Conservation (phyloP, 2,888 invertebrate genomes). For the Bombylius discolor region DNA sequence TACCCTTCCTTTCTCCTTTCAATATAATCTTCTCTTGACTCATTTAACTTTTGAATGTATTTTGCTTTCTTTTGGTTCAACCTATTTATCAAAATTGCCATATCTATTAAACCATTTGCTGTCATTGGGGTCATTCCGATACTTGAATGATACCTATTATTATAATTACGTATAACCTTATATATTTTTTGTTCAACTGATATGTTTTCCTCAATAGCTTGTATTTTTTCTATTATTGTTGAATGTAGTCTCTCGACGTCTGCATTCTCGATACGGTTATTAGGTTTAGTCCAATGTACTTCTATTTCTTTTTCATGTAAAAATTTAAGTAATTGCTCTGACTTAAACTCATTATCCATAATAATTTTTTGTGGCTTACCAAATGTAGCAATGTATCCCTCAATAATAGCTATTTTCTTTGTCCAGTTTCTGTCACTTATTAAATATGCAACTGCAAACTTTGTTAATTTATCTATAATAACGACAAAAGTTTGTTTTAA, state of each 20-base stretch:
- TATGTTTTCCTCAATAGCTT: neutral
- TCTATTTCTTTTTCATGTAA: conserved; percentile 4
- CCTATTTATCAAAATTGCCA: neutral
- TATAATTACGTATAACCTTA: conserved; percentile 9
- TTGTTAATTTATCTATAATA: conserved; percentile 5
- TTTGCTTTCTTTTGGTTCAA: neutral
- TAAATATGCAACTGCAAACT: conserved; percentile 2
- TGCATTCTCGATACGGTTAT: neutral
- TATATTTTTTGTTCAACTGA: conserved; percentile 10
- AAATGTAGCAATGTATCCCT: neutral
- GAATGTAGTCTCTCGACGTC: too few relatives aligned
- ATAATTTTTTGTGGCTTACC: conserved; percentile 8
- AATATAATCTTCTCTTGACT: neutral
- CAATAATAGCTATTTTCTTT: too few relatives aligned
- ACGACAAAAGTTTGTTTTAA: neutral
- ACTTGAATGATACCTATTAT: conserved; percentile 10
- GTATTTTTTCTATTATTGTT: too few relatives aligned
- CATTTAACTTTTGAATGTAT: neutral
- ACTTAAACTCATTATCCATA: conserved; percentile 9
- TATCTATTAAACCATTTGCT: conserved; percentile 1
- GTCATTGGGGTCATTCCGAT: conserved; percentile 8
- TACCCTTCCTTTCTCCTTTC: too few relatives aligned
- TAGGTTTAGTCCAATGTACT: conserved; percentile 6
- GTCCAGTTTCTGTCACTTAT: neutral
- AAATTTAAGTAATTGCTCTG: conserved; percentile 6